phyloP scores from a whole-genome alignment of 2,797 vertebrate species.

The Aeoliscus strigatus region DNA sequence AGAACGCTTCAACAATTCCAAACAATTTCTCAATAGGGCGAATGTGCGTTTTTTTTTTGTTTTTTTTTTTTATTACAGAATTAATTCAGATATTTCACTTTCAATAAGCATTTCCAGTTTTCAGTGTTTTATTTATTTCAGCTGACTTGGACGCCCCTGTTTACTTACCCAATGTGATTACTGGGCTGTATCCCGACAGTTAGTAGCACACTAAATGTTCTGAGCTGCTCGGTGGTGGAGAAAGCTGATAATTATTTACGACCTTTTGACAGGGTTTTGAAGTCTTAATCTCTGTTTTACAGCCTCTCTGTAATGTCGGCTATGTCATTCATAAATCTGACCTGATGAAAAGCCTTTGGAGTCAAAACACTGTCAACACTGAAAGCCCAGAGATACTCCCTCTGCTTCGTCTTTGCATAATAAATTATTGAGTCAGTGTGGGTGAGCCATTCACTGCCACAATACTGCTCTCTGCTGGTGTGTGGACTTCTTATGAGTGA shows the following conservation, averaged over 20 bases:
- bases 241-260: slow-evolving; percentile 11
- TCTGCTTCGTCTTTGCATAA: slow-evolving; percentile 54
- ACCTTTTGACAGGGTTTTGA: slow-evolving; percentile 28
- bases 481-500: slow-evolving; percentile 19
- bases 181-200: too few relatives aligned
- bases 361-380: slow-evolving; percentile 52
- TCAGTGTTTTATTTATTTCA: too few relatives aligned
- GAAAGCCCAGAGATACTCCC: slow-evolving; percentile 43
- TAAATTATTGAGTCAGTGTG: slow-evolving; percentile 34
- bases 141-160: too few relatives aligned
- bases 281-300: slow-evolving; percentile 50
- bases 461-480: slow-evolving; percentile 79
- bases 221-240: slow-evolving; percentile 1
- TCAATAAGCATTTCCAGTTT: too few relatives aligned
- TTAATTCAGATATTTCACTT: too few relatives aligned
- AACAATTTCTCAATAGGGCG: too few relatives aligned
- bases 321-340: slow-evolving; percentile 55
- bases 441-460: slow-evolving; percentile 61
- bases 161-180: too few relatives aligned
- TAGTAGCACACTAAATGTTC: slow-evolving; percentile 4
- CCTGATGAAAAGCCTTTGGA: slow-evolving; percentile 58
- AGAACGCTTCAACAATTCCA: too few relatives aligned
- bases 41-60: too few relatives aligned
- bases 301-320: slow-evolving; percentile 36
- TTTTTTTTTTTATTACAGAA: too few relatives aligned